Evolutionary conservation across 2,797 vertebrate species (phyloP).

Genomic region (Danio jaintianensis): DNA sequence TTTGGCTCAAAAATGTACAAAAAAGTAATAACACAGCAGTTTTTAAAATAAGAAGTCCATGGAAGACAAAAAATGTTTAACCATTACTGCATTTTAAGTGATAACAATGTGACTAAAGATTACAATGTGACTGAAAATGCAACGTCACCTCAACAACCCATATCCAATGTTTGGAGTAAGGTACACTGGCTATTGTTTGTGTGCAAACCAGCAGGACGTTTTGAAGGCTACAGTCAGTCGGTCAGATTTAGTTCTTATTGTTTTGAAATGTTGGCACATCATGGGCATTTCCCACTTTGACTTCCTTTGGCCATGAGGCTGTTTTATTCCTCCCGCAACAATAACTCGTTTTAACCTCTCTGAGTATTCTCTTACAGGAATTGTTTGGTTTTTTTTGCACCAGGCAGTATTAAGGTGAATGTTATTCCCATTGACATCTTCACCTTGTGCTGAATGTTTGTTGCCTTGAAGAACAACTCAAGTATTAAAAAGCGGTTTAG

Average conservation of each 20-base stretch:
- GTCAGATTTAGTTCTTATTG: conserved; percentile 41
- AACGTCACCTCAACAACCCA: too few species aligned
- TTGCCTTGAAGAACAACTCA: neutral
- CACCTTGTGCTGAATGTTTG: neutral
- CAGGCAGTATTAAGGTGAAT: neutral
- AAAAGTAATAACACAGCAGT: too few species aligned
- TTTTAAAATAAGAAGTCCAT: too few species aligned
- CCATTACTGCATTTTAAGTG: too few species aligned
- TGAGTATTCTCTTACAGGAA: conserved; percentile 26
- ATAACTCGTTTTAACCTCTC: conserved; percentile 30
- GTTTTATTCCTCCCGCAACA: conserved; percentile 39
- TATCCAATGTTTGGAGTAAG: conserved; percentile 9
- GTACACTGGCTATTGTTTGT: conserved; percentile 13
- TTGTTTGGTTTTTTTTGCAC: neutral
- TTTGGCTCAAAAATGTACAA: too few species aligned
- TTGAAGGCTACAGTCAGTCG: conserved; percentile 15
- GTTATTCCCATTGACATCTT: neutral
- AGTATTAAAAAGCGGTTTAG: neutral
- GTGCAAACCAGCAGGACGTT: conserved; percentile 27
- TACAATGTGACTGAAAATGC: too few species aligned
- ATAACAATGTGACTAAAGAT: too few species aligned
- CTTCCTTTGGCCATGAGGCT: conserved; percentile 24
- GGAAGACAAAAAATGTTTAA: too few species aligned
- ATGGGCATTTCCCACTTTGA: conserved; percentile 46
- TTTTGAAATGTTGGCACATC: conserved; percentile 49